These are phyloP conservation scores for Seison nebaliae DNA, from an alignment of 1,140 invertebrate species.

Conservation along the genomic window DNA sequence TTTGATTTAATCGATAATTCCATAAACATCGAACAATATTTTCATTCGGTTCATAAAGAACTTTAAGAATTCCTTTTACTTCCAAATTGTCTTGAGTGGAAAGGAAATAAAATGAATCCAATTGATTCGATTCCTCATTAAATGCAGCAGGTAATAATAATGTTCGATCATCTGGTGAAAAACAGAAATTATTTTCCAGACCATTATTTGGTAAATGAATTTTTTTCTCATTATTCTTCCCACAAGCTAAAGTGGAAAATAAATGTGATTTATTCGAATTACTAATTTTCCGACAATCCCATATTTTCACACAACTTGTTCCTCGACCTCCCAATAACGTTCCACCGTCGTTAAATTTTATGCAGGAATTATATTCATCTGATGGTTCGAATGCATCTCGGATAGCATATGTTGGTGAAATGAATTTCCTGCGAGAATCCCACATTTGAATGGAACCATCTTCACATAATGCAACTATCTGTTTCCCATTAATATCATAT, in stretches of 20 bases:
- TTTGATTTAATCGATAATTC: conserved; percentile 88
- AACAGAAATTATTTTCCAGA: conserved; percentile 58
- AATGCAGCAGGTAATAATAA: too few species aligned
- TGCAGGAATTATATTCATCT: conserved; percentile 50
- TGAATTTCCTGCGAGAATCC: conserved; percentile 51
- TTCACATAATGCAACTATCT: conserved; percentile 59
- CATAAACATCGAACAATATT: conserved; percentile 57
- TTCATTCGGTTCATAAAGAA: conserved; percentile 9
- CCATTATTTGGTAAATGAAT: conserved; percentile 52
- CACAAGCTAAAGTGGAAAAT: too few species aligned
- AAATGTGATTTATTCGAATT: too few species aligned
- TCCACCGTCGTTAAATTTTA: conserved; percentile 60
- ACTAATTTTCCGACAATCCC: conserved; percentile 63
- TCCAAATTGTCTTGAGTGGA: background rate
- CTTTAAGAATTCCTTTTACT: background rate
- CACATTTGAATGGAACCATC: conserved; percentile 93
- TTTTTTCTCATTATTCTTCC: too few species aligned
- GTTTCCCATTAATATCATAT: conserved; percentile 51
- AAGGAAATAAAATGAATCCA: background rate
- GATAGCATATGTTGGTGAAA: conserved; percentile 28
- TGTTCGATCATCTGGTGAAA: conserved; percentile 71
- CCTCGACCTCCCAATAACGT: conserved; percentile 48
- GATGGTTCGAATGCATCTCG: conserved; percentile 46
- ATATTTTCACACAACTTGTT: conserved; percentile 77
- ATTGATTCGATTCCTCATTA: background rate